Base-by-base conservation (phyloP, 1,140 invertebrate species). In the Sitobion miscanthi region DNA sequence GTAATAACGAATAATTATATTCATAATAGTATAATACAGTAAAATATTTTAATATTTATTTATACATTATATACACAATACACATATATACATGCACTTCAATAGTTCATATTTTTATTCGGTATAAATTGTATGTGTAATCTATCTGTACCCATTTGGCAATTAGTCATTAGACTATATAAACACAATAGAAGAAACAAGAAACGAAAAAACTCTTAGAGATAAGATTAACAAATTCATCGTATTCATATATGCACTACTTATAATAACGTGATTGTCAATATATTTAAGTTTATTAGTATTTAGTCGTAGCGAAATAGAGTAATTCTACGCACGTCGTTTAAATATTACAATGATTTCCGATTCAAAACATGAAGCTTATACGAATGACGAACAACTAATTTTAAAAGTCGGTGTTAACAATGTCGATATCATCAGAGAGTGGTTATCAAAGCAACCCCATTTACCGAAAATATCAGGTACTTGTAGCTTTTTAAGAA, bases 111-210 rank as follows among this genome's bases (percentile, higher is more conserved):
- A 77, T 77, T 77, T n/a, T n/a, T 77, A 77, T 77, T 77, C 5
- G 14, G 14, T n/a, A 77, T n/a, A 97, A 86, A 30, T 45, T 23
- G 45, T 85, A 45, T 45, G 42, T 42, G 38, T 86, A 85, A 85
- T 45, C 3, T 86, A 23, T 86, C 30, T 3, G 42, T 30, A 86
- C 42, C 11, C 11, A 17, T 47, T 86, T 25, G 9, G 11, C 83
- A 45, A 86, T 45, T 85, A 42, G 42, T 42, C 21, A 77, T n/a
- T 77, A 77, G 7, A 6, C 62, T n/a, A n/a, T 45, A 85, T 85
- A 85, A 42, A 85, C 83, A 85, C 30, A n/a, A 87, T 77, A 77
- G 0, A 77, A 77, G 62, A 77, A 77, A 77, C 25, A 52, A 87
- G 25, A 87, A 87, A 87, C 85, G n/a, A 38, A 49, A 87, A 35